Evolutionary conservation across 2,888 invertebrate genomes (phyloP), one percentile per base, ranked within the genome.

Genomic region (Dimorphilus gyrociliatus): DNA sequence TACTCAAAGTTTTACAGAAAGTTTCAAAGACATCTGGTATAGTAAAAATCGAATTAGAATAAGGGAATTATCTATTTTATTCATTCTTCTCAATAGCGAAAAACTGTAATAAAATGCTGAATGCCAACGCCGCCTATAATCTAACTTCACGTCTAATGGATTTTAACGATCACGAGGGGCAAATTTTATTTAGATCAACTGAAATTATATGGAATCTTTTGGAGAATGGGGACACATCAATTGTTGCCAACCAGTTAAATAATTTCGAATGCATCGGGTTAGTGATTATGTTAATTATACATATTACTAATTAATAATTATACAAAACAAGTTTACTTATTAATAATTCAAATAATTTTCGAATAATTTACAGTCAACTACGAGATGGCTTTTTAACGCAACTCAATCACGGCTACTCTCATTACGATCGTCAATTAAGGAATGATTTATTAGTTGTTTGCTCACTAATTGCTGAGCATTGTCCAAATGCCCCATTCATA

Each of bases 161-260:
- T 23, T 16, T 23, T 17, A 34, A 46, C 4, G 59, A 59, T 33
- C 46, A 49, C 2, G 44, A 42, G 16, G 55, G 55, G 13, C 53
- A 55, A 36, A 34, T 60, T 7, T 30, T 62, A 38, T 62, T 61
- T 38, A 39, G 56, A 14, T 56, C 59, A 8, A 49, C 53, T 13
- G 58, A 61, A 23, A 49, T 56, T 14, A 33, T 61, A 12, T 61
- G 60, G 61, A 62, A 62, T 32, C 36, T 62, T 10, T 40, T 60
- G 27, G 52, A 57, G 30, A 43, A 49, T 35, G 57, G 57, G 10
- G 48, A 48, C 33, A 36, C 39, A 10, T 42, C 48, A 7, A 34
- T 41, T n/a, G 35, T 57, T 2, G 42, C 52, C 5, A 32, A 41
- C 10, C 62, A 62, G 36, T 44, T 62, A 2, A 54, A 49, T 35